Base-by-base conservation (phyloP, 2,113 vertebrate species). In the Zosterops japonicus region DNA sequence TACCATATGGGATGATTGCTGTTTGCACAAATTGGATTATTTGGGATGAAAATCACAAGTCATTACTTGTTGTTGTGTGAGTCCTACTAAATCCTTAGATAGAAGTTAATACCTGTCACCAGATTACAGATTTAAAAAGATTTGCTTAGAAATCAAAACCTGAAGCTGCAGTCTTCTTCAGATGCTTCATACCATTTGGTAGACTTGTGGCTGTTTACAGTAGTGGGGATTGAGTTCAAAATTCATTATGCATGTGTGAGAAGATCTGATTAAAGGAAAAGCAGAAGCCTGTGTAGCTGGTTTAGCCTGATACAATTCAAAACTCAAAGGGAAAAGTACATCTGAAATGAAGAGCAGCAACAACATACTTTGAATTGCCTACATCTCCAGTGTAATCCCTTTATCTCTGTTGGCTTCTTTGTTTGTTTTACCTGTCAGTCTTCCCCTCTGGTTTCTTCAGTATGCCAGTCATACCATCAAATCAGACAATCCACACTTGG, bases 221-320 rank as follows among this genome's bases (percentile, higher is more conserved):
- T 55, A 77, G 52, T 3, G 79, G 31, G 35, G 25, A 87, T 81
- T 21, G 49, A 46, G 52, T 23, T 88, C 60, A 89, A 78, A 83
- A 90, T 85, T 77, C 56, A 64, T 92, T 90, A 83, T 5, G 17
- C 33, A 6, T 88, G 28, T 85, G 44, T 46, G 55, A 68, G 56
- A 70, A 83, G 42, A 92, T 74, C 57, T 75, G 80, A 87, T 92
- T 67, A 90, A 89, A 90, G 60, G 68, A 83, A 60, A 67, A 94
- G 47, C 44, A 64, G 41, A 39, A 83, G 25, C 90, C n/a, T 80
- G 71, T 11, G 0, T 75, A 90, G 86, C 83, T 79, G 82, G 79
- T 89, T 94, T 81, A 90, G 85, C 85, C 44, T 88, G 64, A 83
- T 63, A 49, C 12, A 57, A 27, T 87, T 92, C 44, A 75, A 80